Conservation (phyloP, 2,113 vertebrate genomes). For the Upupa epops region DNA sequence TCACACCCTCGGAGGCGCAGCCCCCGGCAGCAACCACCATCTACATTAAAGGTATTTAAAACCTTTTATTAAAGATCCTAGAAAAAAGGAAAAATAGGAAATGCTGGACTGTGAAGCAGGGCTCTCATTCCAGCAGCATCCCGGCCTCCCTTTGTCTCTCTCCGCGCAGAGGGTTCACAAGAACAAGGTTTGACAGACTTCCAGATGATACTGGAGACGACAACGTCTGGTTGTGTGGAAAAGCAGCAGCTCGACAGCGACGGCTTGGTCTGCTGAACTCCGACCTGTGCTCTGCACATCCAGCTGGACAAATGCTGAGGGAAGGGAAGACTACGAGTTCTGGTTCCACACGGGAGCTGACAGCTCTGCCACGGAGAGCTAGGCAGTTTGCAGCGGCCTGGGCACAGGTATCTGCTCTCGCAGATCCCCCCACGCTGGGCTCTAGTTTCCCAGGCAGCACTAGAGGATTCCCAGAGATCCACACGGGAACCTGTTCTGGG, state of each 20-base stretch:
- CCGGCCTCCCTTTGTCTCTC: slow-evolving; percentile 45
- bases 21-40: background rate
- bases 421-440: background rate
- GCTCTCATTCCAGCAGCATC: slow-evolving; percentile 46
- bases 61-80: slow-evolving; percentile 29
- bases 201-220: slow-evolving; percentile 12
- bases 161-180: slow-evolving; percentile 27
- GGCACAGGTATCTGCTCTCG: background rate
- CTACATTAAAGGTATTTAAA: background rate
- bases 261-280: background rate
- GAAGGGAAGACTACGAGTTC: background rate
- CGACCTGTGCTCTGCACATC: background rate
- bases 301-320: accelerated
- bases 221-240: background rate
- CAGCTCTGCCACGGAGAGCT: background rate
- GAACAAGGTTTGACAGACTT: slow-evolving; percentile 42
- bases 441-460: background rate
- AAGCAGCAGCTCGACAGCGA: background rate
- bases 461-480: background rate
- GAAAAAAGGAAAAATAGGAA: background rate
- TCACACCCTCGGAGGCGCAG: background rate
- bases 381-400: accelerated
- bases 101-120: slow-evolving; percentile 56
- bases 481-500: background rate
- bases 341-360: accelerated